Conservation (phyloP, 64 coral and sea anemone genomes). For the Stylophora pistillata region DNA sequence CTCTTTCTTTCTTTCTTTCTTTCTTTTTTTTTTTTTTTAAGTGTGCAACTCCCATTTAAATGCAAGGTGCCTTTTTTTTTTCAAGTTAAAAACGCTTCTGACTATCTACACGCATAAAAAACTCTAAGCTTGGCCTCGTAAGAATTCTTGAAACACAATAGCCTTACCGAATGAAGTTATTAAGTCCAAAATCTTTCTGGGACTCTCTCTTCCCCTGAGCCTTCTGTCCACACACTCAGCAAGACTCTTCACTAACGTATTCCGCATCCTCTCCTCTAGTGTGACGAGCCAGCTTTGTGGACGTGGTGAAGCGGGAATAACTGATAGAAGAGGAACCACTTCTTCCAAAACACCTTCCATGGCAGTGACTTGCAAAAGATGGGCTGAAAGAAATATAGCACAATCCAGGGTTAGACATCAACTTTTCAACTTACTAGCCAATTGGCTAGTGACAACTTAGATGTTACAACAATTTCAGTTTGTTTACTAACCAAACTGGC, state of each 20-base stretch:
- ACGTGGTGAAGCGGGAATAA: conserved; percentile 64
- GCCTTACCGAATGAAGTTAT: neutral
- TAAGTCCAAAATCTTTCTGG: neutral
- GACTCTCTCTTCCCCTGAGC: neutral
- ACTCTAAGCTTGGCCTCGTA: too few species aligned
- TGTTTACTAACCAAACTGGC: too few species aligned
- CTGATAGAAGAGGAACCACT: conserved; percentile 41
- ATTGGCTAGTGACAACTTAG: too few species aligned
- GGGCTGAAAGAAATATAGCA: conserved; percentile 45
- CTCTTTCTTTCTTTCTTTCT: too few species aligned
- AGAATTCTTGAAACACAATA: too few species aligned
- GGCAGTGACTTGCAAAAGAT: conserved; percentile 82
- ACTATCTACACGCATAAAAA: too few species aligned
- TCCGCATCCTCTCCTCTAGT: conserved; percentile 84
- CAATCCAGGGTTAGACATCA: neutral
- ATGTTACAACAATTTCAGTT: too few species aligned
- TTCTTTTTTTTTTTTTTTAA: too few species aligned
- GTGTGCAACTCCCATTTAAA: too few species aligned
- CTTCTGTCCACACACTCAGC: conserved; percentile 64
- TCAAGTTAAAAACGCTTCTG: too few species aligned
- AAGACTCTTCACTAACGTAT: conserved; percentile 58
- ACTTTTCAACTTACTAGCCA: too few species aligned
- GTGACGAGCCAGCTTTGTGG: conserved; percentile 81
- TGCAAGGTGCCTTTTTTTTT: too few species aligned
- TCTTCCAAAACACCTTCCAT: conserved; percentile 74